Conservation (phyloP, 2,888 invertebrate species). For the Apotomis betuletana region DNA sequence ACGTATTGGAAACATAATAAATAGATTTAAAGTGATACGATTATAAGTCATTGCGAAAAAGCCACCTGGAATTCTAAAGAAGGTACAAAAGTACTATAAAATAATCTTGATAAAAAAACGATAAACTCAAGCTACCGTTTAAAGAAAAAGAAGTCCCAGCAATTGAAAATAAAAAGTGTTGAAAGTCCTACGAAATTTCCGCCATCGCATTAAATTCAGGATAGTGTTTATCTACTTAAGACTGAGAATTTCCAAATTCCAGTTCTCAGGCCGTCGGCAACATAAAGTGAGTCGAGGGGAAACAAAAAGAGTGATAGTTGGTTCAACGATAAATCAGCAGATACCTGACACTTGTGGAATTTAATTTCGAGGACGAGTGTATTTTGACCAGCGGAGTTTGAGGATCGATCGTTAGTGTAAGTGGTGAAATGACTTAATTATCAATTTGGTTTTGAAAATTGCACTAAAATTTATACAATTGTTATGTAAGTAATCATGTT, state of each 20-base stretch:
- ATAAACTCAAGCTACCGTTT: not conserved
- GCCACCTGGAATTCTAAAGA: not conserved
- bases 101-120: not conserved
- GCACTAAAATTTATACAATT: not conserved
- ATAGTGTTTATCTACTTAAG: constrained; percentile 46
- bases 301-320: constrained; percentile 79
- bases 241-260: constrained; percentile 63
- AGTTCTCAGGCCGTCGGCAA: constrained; percentile 52
- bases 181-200: constrained; percentile 33
- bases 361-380: constrained; percentile 66
- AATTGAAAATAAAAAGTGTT: constrained; percentile 22
- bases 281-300: constrained; percentile 64
- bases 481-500: too few relatives aligned
- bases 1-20: not conserved
- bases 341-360: constrained; percentile 74
- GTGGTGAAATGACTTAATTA: constrained; percentile 42
- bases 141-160: constrained; percentile 11
- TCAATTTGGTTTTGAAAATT: constrained; percentile 5
- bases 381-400: constrained; percentile 47
- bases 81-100: not conserved
- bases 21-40: not conserved
- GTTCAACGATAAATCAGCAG: constrained; percentile 78
- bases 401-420: constrained; percentile 40
- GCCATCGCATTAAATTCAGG: constrained; percentile 43
- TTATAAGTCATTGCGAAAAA: not conserved